Evolutionary conservation across 2,113 vertebrate genomes (phyloP).

Genomic region (Lipotes vexillifer): DNA sequence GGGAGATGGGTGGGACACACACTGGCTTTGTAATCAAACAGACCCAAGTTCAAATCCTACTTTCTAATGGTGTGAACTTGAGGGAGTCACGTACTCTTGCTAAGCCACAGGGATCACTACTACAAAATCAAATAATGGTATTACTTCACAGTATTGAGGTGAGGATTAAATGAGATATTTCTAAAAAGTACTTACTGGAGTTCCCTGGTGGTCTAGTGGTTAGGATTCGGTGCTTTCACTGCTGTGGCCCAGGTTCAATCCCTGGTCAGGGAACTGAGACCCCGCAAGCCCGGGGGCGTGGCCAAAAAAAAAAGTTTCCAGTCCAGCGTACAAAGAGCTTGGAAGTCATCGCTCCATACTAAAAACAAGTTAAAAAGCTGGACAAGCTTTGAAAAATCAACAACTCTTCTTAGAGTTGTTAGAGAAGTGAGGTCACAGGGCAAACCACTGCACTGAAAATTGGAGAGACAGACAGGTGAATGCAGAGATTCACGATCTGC

Average conservation of each 20-base stretch:
- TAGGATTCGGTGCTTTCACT: not conserved
- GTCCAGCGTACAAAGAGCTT: not conserved
- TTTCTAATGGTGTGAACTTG: not conserved
- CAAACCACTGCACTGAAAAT: not conserved
- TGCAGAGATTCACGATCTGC: not conserved
- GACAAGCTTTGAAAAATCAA: not conserved
- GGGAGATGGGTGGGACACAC: fast-evolving
- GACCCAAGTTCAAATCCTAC: not conserved
- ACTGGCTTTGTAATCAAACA: not conserved
- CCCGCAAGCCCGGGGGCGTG: not conserved
- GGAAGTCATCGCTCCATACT: not conserved
- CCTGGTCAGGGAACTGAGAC: not conserved
- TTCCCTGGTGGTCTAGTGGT: not conserved
- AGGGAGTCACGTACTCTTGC: not conserved
- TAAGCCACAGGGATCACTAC: not conserved
- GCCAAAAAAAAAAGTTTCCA: not conserved
- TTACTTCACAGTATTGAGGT: not conserved
- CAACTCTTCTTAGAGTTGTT: not conserved
- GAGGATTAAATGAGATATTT: not conserved
- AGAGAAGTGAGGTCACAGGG: not conserved
- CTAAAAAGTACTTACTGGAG: not conserved
- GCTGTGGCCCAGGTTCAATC: not conserved
- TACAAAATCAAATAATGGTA: not conserved
- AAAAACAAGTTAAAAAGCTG: not conserved
- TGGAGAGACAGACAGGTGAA: not conserved